These are phyloP conservation scores for Scotopteryx bipunctaria DNA, from an alignment of 2,888 invertebrate genomes.

Conservation along the genomic window DNA sequence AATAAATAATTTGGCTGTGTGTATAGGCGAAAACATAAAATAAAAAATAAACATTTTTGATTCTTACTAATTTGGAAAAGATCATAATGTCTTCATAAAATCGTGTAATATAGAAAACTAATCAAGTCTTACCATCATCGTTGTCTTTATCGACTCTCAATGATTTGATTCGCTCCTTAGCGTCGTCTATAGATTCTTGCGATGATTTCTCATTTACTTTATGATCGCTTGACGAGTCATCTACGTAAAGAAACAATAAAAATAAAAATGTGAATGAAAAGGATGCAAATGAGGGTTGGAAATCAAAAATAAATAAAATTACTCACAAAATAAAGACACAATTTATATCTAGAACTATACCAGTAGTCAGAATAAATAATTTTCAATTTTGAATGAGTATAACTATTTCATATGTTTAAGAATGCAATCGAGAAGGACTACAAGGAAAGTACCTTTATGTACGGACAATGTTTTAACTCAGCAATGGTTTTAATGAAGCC, in stretches of 20 bases:
- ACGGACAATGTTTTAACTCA: too few species aligned
- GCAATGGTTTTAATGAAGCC: too few species aligned
- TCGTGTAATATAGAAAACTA: slow-evolving; percentile 11
- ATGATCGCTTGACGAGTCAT: slow-evolving; percentile 61
- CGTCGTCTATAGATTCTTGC: slow-evolving; percentile 73
- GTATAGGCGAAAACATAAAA: slow-evolving; percentile 38
- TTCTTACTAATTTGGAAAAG: not conserved
- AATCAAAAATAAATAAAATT: not conserved
- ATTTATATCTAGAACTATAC: too few species aligned
- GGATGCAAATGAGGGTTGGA: not conserved
- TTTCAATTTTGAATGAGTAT: too few species aligned
- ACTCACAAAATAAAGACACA: too few species aligned
- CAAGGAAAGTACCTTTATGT: too few species aligned
- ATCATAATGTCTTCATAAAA: not conserved
- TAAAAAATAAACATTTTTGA: slow-evolving; percentile 12
- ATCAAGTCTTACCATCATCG: slow-evolving; percentile 71
- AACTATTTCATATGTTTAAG: too few species aligned
- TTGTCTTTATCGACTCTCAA: slow-evolving; percentile 77
- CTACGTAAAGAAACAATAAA: too few species aligned
- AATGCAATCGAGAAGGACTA: too few species aligned
- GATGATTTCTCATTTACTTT: slow-evolving; percentile 63
- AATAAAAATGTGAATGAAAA: slow-evolving; percentile 19
- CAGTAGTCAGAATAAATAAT: too few species aligned
- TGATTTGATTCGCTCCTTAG: slow-evolving; percentile 73
- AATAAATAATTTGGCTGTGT: slow-evolving; percentile 51